Evolutionary conservation across 2,113 vertebrate genomes (phyloP), one percentile per base, ranked within the genome.

Genomic region (Platichthys flesus): DNA sequence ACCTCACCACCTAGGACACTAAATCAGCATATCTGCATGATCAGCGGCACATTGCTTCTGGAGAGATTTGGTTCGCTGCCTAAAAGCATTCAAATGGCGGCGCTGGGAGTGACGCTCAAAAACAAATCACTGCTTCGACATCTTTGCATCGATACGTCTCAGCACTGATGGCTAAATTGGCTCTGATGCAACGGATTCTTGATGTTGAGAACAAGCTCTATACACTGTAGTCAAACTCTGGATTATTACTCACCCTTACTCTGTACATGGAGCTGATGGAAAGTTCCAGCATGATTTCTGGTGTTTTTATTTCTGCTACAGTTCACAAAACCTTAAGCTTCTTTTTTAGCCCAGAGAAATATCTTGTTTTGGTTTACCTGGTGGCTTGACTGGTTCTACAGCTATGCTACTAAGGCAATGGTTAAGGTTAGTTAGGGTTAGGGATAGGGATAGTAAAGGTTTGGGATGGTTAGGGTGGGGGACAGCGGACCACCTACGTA

Each of bases 11-110:
- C 62, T 70, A 79, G 76, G 83, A 84, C 78, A 79, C 76, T 79
- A 87, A 84, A 78, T 85, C 66, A 68, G 71, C 78, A 78, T 74
- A 82, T 81, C 67, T 86, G 86, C 89, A 90, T 86, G 89, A 72
- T 74, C 76, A 65, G 73, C 76, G 0, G 68, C 78, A 31, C 23
- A 35, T n/a, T 62, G 18, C 70, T 78, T 87, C 81, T 71, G 71
- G 71, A 77, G 67, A 57, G 13, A 16, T 23, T 18, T 31, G 31
- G 31, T 31, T 31, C 31, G 5, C 31, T 31, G 31, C 31, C 31
- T 31, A 31, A 31, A 31, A 31, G 31, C 31, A 31, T 31, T 31
- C 7, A 31, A 31, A 31, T 5, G 6, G 31, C 31, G 31, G 31
- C 31, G 31, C 31, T 31, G 6, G 47, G 14, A 8, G 52, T 23